These are phyloP conservation scores for Dryobota labecula DNA, from an alignment of 2,888 invertebrate genomes.

Conservation along the genomic window DNA sequence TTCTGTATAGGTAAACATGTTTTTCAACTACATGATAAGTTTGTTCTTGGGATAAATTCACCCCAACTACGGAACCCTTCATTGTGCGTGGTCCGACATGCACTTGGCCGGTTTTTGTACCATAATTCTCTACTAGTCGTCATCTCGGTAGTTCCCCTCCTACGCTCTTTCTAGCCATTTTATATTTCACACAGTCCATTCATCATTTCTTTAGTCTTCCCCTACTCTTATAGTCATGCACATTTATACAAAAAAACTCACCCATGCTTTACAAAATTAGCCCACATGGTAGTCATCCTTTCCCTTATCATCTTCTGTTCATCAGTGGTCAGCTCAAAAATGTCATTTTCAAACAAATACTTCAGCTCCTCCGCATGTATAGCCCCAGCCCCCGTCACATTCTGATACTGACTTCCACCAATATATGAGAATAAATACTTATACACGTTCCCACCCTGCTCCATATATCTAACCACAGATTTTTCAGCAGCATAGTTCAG, in stretches of 20 bases:
- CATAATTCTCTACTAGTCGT: too few relatives aligned
- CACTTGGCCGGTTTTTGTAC: too few relatives aligned
- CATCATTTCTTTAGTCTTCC: too few relatives aligned
- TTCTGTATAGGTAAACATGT: too few relatives aligned
- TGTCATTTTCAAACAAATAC: slow-evolving; percentile 69
- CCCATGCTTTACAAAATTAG: slow-evolving; percentile 79
- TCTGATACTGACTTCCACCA: slow-evolving; percentile 67
- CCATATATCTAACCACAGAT: slow-evolving; percentile 70
- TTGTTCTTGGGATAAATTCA: too few relatives aligned
- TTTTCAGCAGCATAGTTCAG: slow-evolving; percentile 71
- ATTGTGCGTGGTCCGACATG: too few relatives aligned
- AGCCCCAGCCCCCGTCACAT: slow-evolving; percentile 71
- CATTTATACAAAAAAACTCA: slow-evolving; percentile 67
- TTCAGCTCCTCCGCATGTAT: slow-evolving; percentile 72
- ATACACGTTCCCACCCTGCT: slow-evolving; percentile 65
- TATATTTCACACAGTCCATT: too few relatives aligned
- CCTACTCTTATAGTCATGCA: too few relatives aligned
- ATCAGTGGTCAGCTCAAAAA: slow-evolving; percentile 42
- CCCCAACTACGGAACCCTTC: too few relatives aligned
- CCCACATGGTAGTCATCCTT: slow-evolving; percentile 74
- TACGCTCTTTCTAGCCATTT: too few relatives aligned
- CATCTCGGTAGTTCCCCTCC: too few relatives aligned
- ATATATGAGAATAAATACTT: slow-evolving; percentile 74
- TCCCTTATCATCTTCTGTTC: slow-evolving; percentile 73
- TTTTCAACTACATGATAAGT: too few relatives aligned